Evolutionary conservation across 2,797 vertebrate genomes (phyloP).

Genomic region (Cheirogaleus major): DNA sequence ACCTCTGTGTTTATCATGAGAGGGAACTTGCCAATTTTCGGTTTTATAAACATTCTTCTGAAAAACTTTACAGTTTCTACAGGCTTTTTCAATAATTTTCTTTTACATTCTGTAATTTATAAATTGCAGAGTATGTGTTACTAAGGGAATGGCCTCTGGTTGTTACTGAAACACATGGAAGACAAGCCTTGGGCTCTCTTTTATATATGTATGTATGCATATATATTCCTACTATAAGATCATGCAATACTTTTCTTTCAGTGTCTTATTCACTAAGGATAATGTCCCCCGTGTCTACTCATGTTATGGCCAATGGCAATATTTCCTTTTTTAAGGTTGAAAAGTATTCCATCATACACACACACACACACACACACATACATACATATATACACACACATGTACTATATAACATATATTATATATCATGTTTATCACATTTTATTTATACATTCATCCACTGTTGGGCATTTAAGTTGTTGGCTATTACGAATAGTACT

Average conservation of each 20-base stretch:
- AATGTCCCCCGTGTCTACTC: neutral
- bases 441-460: neutral
- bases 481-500: neutral
- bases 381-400: neutral
- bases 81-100: constrained; percentile 23
- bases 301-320: neutral
- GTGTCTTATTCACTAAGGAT: neutral
- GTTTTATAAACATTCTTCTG: constrained; percentile 51
- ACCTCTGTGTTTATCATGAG: constrained; percentile 65
- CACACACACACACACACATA: no score
- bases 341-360: no score
- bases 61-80: constrained; percentile 47
- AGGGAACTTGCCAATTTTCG: constrained; percentile 7
- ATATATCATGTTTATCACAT: neutral
- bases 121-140: constrained; percentile 11
- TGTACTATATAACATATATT: no score
- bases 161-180: constrained; percentile 15
- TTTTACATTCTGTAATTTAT: neutral
- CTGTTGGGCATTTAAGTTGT: neutral
- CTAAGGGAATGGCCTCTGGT: constrained; percentile 38
- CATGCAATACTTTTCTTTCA: neutral
- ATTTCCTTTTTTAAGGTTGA: neutral
- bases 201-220: neutral
- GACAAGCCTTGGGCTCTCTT: neutral
- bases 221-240: neutral